Conservation (phyloP, 23 tunicate genomes). For the Aplidium turbinatum region DNA sequence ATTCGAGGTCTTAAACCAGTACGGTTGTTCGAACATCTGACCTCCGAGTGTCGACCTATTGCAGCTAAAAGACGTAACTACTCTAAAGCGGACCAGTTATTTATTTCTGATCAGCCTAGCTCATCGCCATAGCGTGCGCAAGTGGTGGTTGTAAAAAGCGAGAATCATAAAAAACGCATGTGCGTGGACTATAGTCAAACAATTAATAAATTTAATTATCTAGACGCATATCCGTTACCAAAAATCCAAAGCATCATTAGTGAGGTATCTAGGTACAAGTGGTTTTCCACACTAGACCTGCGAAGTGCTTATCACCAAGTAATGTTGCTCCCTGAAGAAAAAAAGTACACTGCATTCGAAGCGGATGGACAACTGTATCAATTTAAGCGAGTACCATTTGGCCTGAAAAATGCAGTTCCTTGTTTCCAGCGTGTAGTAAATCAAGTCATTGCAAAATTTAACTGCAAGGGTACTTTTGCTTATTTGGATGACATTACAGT, state of each 20-base stretch:
- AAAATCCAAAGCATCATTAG: not conserved
- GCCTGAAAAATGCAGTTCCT: slow-evolving; percentile 17
- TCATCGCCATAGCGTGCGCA: no score
- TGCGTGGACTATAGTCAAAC: no score
- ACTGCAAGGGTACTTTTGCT: slow-evolving; percentile 13
- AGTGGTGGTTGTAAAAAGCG: no score
- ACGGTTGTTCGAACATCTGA: no score
- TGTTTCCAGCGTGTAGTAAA: slow-evolving; percentile 11
- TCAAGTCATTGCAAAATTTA: not conserved
- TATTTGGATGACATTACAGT: slow-evolving; percentile 17
- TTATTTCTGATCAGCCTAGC: no score
- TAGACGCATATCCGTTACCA: slow-evolving; percentile 35
- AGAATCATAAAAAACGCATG: no score
- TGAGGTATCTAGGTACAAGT: slow-evolving; percentile 8
- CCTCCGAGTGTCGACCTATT: no score
- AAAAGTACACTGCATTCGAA: slow-evolving; percentile 1
- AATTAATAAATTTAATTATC: slow-evolving; percentile 1
- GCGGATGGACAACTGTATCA: slow-evolving; percentile 13
- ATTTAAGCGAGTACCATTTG: slow-evolving; percentile 16
- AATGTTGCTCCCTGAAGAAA: slow-evolving; percentile 1
- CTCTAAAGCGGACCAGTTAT: no score
- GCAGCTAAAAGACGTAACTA: no score
- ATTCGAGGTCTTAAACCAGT: no score
- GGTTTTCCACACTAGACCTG: slow-evolving; percentile 4
- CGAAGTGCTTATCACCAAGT: slow-evolving; percentile 25